Evolutionary conservation across 2,797 vertebrate genomes (phyloP).

Genomic region (Bradypodion ventrale): DNA sequence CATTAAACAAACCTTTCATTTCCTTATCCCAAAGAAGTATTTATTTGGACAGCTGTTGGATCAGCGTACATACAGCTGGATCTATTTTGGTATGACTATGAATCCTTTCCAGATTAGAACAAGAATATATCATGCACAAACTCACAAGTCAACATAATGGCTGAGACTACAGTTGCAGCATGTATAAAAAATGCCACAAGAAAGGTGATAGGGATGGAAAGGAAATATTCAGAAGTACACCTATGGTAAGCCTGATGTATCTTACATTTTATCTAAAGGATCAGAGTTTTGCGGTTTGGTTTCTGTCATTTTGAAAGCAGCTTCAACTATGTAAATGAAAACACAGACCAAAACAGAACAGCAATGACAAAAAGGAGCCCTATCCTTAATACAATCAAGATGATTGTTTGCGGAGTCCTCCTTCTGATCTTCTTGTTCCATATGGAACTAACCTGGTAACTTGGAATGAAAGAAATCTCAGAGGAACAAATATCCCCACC

Average conservation of each 20-base stretch:
- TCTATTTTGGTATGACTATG: neutral
- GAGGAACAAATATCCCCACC: conserved; percentile 41
- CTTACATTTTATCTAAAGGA: neutral
- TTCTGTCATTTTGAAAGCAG: conserved; percentile 1
- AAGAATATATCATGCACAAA: neutral
- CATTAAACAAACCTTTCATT: no score
- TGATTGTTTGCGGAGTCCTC: neutral
- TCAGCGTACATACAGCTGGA: no score
- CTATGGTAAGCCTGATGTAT: neutral
- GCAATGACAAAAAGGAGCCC: neutral
- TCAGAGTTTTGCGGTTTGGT: neutral
- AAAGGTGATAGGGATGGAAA: neutral
- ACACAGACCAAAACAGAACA: neutral
- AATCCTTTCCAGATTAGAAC: neutral
- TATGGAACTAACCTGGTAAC: neutral
- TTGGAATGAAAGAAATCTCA: conserved; percentile 20
- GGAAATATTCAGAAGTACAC: neutral
- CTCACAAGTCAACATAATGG: neutral
- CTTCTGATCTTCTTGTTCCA: neutral
- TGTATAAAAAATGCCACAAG: neutral
- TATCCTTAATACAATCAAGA: neutral
- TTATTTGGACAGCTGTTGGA: no score
- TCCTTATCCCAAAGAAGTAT: no score
- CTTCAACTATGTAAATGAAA: neutral
- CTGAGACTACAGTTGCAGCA: neutral